A percentile compares a stretch with the other conserved stretches of the same genome.
Conservation (phyloP, 2,797 vertebrate genomes). For the Loriculus beryllinus region DNA sequence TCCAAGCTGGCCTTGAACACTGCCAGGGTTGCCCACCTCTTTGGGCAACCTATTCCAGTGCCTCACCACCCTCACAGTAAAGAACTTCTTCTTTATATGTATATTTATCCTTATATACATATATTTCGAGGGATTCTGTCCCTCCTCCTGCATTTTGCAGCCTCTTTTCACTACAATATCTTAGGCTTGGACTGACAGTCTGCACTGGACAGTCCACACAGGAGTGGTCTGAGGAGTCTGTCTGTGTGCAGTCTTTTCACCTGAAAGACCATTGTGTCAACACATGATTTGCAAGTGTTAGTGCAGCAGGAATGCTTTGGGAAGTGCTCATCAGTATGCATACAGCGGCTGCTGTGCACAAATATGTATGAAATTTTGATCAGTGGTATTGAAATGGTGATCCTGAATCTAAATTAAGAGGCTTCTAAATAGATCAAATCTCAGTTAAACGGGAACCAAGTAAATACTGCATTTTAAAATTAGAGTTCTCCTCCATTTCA, state of each 20-base stretch:
- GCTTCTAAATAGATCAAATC: conserved; percentile 8
- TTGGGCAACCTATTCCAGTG: neutral
- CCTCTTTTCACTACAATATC: neutral
- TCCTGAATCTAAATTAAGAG: conserved; percentile 51
- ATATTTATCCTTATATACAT: neutral
- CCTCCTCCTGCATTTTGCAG: neutral
- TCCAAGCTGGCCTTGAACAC: neutral
- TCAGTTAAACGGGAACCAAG: neutral
- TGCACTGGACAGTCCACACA: neutral
- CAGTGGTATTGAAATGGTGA: conserved; percentile 36
- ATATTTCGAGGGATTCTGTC: neutral
- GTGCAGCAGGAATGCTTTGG: neutral
- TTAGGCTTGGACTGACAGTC: neutral
- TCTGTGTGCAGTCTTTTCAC: neutral
- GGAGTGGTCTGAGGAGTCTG: neutral
- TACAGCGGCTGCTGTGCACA: conserved; percentile 21
- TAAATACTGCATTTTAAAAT: conserved; percentile 27
- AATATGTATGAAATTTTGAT: conserved; percentile 62
- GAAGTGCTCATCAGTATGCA: conserved; percentile 51
- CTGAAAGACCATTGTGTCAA: neutral
- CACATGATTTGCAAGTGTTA: neutral
- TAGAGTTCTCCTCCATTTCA: neutral
- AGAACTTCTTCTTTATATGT: neutral
- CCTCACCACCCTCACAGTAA: neutral
- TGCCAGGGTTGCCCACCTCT: neutral